Evolutionary conservation across 2,797 vertebrate genomes (phyloP).

Genomic region (Megaceryle alcyon): DNA sequence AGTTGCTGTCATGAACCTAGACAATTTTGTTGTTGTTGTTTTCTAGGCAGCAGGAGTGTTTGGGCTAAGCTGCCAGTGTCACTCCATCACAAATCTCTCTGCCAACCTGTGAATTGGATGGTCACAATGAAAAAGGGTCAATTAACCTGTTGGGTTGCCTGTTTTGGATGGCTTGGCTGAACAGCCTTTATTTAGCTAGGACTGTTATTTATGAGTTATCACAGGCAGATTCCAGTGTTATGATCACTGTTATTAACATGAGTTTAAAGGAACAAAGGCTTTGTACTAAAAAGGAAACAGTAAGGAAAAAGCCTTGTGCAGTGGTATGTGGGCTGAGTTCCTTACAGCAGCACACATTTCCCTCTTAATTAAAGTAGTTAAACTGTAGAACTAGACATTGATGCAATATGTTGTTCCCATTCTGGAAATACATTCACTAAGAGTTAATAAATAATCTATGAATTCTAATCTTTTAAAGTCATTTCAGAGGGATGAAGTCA

Average conservation of each 20-base stretch:
- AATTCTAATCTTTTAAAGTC: conserved; percentile 80
- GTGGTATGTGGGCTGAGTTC: conserved; percentile 3
- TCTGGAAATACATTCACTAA: conserved; percentile 75
- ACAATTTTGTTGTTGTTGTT: background rate
- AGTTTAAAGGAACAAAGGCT: conserved; percentile 44
- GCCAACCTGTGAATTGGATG: background rate
- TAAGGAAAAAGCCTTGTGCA: background rate
- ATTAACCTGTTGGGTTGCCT: background rate
- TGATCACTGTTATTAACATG: background rate
- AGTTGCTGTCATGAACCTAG: conserved; percentile 39
- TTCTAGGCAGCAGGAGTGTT: conserved; percentile 63
- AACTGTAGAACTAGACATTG: conserved; percentile 74
- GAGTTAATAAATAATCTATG: conserved; percentile 82
- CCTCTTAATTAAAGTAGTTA: conserved; percentile 75
- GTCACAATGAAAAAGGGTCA: background rate
- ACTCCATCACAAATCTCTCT: conserved; percentile 39
- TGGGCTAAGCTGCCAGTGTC: conserved; percentile 60
- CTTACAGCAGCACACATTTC: background rate
- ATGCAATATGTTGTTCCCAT: conserved; percentile 78
- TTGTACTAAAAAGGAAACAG: conserved; percentile 46
- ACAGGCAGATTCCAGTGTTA: background rate
- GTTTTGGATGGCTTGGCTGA: conserved; percentile 16
- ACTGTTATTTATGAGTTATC: background rate
- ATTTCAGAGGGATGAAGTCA: conserved; percentile 76
- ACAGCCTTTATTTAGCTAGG: conserved; percentile 6